Evolutionary conservation across 2,797 vertebrate genomes (phyloP).

Genomic region (Alfaro cultratus): DNA sequence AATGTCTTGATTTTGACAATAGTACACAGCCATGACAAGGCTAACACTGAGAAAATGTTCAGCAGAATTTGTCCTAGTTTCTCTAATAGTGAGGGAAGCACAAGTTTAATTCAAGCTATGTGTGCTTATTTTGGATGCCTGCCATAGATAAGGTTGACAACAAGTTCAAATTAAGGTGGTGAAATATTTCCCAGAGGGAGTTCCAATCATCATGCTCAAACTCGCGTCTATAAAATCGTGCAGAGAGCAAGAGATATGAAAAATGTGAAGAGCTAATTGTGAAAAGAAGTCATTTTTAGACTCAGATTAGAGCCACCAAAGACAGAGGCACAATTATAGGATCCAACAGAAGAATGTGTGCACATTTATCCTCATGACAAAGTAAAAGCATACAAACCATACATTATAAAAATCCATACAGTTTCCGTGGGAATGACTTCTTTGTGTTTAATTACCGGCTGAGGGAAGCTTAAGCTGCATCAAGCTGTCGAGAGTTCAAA

Average conservation of each 20-base stretch:
- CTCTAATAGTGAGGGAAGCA: not conserved
- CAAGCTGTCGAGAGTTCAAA: conserved; percentile 29
- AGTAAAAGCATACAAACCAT: conserved; percentile 23
- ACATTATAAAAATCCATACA: conserved; percentile 49
- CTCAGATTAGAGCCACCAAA: conserved; percentile 14
- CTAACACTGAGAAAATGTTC: not conserved
- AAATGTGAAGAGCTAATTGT: conserved; percentile 19
- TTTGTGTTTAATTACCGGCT: conserved; percentile 28
- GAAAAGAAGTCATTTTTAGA: conserved; percentile 33
- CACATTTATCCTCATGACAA: conserved; percentile 18
- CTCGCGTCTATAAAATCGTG: conserved; percentile 34
- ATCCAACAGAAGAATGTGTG: conserved; percentile 27
- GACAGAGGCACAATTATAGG: conserved; percentile 18
- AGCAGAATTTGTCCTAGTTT: not conserved
- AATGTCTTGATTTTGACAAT: not conserved
- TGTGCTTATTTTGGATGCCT: conserved; percentile 13
- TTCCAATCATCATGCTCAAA: not conserved
- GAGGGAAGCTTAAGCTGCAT: conserved; percentile 12
- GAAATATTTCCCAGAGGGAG: conserved; percentile 42
- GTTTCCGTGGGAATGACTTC: conserved; percentile 23
- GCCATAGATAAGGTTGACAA: conserved; percentile 18
- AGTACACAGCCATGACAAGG: not conserved
- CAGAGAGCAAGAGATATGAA: conserved; percentile 13
- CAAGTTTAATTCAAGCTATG: not conserved
- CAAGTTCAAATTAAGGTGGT: conserved; percentile 24